Base-by-base conservation (phyloP, 92 coral and sea anemone species). In the Phenganax subtilis region DNA sequence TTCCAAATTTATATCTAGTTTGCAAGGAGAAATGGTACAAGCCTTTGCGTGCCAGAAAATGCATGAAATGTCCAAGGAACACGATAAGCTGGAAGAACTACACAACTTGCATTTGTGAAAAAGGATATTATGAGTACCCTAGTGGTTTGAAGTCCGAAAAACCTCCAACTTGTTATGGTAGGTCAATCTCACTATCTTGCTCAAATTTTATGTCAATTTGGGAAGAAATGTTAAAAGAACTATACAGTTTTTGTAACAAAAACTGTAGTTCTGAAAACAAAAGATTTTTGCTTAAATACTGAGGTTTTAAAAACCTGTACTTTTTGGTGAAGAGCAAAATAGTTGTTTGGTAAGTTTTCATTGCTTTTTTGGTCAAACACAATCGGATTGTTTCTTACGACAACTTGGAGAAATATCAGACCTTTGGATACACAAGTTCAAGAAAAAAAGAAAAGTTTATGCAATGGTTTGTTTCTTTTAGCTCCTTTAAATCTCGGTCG, bases 401-500 rank as follows among this genome's bases (percentile, higher is more conserved):
- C 47, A 5, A 37, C 47, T 5, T 37, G 47, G 47, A 37, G 47
- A 37, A 37, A 37, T 37, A 37, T 37, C 47, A 37, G 5, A 37
- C 5, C 5, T 37, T 37, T 5, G 47, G 3, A 1, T 37, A 37
- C 47, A 2, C 47, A 1, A 37, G 47, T 37, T 2, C 5, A 5
- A 37, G 5, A 37, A 37, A 37, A 5, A 37, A 37, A 37, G 47
- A 37, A 37, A 37, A 37, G 5, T 28, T 27, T 66, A 25, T n/a
- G 51, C 51, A 29, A 12, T n/a, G 10, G 7, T 71, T 71, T 28
- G 31, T 37, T 6, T 16, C 17, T 20, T 73, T 55, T 20, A 73
- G 77, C 77, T 73, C 77, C 59, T 29, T 6, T 73, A 37, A 73
- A 73, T 8, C 17, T 73, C 31, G 51, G 51, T 15, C 5, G n/a